Percentiles rank a stretch among this genome's conserved stretches.
These are phyloP conservation scores for Amphiura filiformis DNA, from an alignment of 35 echinoderm and acorn worm species.

Conservation along the genomic window DNA sequence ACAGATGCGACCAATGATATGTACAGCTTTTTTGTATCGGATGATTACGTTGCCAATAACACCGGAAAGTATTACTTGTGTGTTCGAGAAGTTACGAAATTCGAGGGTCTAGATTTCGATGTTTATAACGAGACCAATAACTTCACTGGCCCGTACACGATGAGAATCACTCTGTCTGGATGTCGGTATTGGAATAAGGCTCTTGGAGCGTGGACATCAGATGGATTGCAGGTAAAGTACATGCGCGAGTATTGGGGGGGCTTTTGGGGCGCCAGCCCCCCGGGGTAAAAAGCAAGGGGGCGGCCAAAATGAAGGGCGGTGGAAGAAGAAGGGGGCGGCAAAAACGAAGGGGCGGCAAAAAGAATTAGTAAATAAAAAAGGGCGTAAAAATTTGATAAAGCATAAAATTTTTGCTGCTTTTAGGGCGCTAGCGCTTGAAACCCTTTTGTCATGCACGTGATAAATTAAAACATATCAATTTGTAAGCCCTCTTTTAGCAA, in stretches of 20 bases:
- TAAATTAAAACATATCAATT: background rate
- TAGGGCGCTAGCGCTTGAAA: no score
- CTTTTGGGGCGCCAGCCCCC: no score
- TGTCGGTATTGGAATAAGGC: conserved; percentile 17
- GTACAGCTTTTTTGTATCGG: background rate
- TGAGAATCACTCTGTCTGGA: conserved; percentile 5
- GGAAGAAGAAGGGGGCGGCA: no score
- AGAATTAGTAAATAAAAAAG: no score
- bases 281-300: no score
- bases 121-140: background rate
- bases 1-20: background rate
- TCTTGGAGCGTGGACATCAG: background rate
- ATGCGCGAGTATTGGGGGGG: background rate
- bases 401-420: no score
- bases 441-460: background rate
- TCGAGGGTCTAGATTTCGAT: background rate
- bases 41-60: conserved; percentile 12
- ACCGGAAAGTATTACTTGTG: conserved; percentile 19
- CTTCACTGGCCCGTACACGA: conserved; percentile 14
- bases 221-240: background rate
- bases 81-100: background rate
- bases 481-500: no score
- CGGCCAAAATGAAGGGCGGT: no score
- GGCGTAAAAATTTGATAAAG: no score
- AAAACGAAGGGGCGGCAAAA: no score